Evolutionary conservation across 2,888 invertebrate genomes (phyloP).

Genomic region (Calliscelio sp.): DNA sequence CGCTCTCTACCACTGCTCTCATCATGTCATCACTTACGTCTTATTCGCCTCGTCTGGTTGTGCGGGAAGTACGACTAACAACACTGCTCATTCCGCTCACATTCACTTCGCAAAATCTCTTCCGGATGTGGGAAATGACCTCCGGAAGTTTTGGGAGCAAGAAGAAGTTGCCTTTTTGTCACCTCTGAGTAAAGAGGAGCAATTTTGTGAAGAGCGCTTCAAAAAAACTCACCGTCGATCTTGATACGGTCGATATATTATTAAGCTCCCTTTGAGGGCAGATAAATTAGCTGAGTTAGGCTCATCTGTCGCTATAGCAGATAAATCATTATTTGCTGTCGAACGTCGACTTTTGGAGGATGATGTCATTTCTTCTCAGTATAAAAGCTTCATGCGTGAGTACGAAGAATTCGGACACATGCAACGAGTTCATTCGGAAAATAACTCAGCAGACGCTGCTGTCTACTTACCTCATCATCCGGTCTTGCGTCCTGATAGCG

Average conservation of each 20-base stretch:
- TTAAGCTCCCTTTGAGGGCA: not conserved
- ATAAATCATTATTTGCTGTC: not conserved
- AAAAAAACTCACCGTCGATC: not conserved
- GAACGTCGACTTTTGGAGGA: not conserved
- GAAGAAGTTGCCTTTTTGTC: not conserved
- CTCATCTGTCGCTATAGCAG: not conserved
- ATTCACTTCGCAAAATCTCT: not conserved
- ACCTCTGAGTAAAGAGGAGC: not conserved
- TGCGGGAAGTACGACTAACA: not conserved
- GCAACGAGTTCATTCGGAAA: not conserved
- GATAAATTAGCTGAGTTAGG: not conserved
- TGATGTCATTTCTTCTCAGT: not conserved
- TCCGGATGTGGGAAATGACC: not conserved
- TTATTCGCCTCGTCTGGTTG: not conserved
- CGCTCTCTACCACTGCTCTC: not conserved
- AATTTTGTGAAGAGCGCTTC: not conserved
- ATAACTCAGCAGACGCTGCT: not conserved
- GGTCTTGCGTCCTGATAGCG: not conserved
- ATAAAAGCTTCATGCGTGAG: not conserved
- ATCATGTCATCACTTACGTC: not conserved
- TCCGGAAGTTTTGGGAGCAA: not conserved
- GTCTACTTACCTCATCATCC: conserved; percentile 2
- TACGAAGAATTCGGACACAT: not conserved
- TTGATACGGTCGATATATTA: not conserved
- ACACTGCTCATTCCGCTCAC: not conserved